Percentiles rank a stretch among this genome's conserved stretches.
These are phyloP conservation scores for Mimumesa dahlbomi DNA, from an alignment of 2,888 invertebrate species.

Conservation along the genomic window DNA sequence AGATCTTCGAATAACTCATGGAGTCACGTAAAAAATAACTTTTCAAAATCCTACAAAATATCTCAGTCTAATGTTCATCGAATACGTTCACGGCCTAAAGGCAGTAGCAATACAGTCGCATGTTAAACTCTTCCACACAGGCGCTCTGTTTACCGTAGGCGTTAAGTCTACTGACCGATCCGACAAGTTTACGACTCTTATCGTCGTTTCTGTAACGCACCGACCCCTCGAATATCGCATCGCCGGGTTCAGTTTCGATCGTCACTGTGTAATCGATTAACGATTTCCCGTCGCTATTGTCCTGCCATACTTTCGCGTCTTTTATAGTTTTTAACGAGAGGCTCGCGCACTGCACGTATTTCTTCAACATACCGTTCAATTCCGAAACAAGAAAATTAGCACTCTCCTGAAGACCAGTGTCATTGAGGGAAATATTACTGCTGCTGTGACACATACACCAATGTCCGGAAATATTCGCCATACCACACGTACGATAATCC, in stretches of 20 bases:
- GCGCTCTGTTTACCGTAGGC: slow-evolving; percentile 90
- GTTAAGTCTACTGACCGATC: slow-evolving; percentile 89
- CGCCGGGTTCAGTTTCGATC: slow-evolving; percentile 85
- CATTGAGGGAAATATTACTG: slow-evolving; percentile 82
- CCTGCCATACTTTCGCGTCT: slow-evolving; percentile 84
- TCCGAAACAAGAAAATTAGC: slow-evolving; percentile 84
- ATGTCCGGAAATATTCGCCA: slow-evolving; percentile 89
- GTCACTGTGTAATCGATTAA: slow-evolving; percentile 85
- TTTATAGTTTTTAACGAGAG: slow-evolving; percentile 84
- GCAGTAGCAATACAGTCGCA: slow-evolving; percentile 91
- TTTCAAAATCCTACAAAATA: slow-evolving; percentile 64
- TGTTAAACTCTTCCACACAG: slow-evolving; percentile 87
- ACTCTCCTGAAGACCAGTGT: slow-evolving; percentile 82
- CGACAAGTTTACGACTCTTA: slow-evolving; percentile 82
- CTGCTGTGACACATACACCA: slow-evolving; percentile 94
- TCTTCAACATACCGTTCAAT: slow-evolving; percentile 84
- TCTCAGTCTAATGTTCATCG: slow-evolving; percentile 44
- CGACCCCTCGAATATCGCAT: slow-evolving; percentile 90
- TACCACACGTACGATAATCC: slow-evolving; percentile 86
- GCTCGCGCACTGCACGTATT: slow-evolving; percentile 85
- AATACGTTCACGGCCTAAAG: slow-evolving; percentile 47
- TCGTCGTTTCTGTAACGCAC: slow-evolving; percentile 81
- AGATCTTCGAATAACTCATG: no score
- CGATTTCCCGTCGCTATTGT: slow-evolving; percentile 35
- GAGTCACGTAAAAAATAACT: no score